Evolutionary conservation across 2,113 vertebrate genomes (phyloP).

Genomic region (Hylia prasina): DNA sequence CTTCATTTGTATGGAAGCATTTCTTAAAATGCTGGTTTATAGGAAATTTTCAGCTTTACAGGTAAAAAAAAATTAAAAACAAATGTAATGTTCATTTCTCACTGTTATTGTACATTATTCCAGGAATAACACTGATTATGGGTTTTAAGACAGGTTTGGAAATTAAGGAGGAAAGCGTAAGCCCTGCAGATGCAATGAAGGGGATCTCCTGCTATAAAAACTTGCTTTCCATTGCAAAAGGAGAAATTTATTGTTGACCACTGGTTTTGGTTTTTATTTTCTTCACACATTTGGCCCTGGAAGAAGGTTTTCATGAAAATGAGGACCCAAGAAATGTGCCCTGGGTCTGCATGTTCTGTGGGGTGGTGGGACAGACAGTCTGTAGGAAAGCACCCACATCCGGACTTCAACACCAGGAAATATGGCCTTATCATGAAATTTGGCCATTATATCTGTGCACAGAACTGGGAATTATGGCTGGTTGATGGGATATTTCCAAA

Average conservation of each 20-base stretch:
- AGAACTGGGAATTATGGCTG: background rate
- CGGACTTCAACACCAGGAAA: background rate
- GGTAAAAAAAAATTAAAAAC: rapidly evolving
- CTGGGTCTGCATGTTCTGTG: background rate
- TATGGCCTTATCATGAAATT: background rate
- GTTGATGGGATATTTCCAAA: background rate
- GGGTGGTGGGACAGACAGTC: background rate
- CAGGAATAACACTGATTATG: background rate
- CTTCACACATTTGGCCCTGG: background rate
- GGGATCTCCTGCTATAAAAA: background rate
- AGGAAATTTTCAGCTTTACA: background rate
- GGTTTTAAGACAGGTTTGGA: background rate
- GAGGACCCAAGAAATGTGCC: background rate
- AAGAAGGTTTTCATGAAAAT: background rate
- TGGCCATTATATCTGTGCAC: background rate
- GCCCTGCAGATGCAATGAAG: background rate
- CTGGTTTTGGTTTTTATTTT: background rate
- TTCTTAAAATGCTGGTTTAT: background rate
- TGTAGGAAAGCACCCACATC: background rate
- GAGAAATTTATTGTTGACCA: background rate
- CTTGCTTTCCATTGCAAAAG: background rate
- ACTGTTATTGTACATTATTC: background rate
- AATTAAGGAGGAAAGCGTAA: background rate
- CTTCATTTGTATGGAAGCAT: background rate
- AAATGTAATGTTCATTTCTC: background rate